Base-by-base conservation (phyloP, 2,797 vertebrate species). In the Myotis planiceps region DNA sequence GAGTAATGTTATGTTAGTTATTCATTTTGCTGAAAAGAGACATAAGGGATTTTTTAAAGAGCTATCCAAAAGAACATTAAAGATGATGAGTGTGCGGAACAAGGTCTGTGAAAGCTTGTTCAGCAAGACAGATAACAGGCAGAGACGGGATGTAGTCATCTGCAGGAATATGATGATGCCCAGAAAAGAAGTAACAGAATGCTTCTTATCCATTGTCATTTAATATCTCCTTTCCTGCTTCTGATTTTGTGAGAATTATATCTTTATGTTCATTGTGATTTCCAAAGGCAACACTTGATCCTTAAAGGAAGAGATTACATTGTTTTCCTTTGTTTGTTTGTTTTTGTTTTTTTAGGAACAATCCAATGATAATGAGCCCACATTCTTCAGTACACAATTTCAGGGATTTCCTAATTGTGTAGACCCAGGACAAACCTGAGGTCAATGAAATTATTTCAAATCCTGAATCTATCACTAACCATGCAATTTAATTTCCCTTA, bases 201-300 rank as follows among this genome's bases (percentile, higher is more conserved):
- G 15, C 9, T 49, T 58, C 15, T 88, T 47, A 55, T 69, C 58
- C 12, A 23, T 79, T 94, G 71, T 90, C 42, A 83, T 79, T 87
- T 88, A 81, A 34, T 90, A 45, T 53, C 25, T 69, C 63, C 47
- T 92, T 94, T 94, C 49, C 71, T 96, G 32, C 78, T 90, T 94
- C 14, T 53, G 19, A 60, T 86, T 85, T 75, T 82, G 19, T 71
- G 37, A 92, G 47, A 96, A 90, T 65, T 80, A 7, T 27, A 69
- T 74, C 60, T 94, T 92, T 90, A 88, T 88, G 25, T 25, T 75
- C 83, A 78, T 49, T 88, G 29, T 94, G 21, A 10, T 81, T 95
- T 83, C 79, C 81, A 78, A 90, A 92, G 72, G 9, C 32, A 34
- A 5, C 47, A 32, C 34, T 94, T 88, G 21, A 78, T 96, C 66